Evolutionary conservation across 2,797 vertebrate species (phyloP).

Genomic region (Esox masquinongy): DNA sequence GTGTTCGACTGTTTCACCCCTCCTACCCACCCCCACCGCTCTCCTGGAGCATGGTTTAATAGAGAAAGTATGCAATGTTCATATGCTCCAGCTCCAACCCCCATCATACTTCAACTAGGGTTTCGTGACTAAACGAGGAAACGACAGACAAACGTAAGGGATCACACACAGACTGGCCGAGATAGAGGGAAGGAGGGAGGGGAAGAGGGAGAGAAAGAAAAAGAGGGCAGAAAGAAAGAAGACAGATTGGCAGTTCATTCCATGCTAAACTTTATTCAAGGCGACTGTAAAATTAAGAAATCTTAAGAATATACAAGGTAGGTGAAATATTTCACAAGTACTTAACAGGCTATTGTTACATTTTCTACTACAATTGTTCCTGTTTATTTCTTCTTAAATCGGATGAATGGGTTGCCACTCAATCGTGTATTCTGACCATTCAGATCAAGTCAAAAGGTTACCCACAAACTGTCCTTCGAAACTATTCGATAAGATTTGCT

Average conservation of each 20-base stretch:
- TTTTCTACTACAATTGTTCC: background rate
- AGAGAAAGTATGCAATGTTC: conserved; percentile 78
- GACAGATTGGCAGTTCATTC: conserved; percentile 59
- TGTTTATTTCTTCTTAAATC: background rate
- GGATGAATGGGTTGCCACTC: background rate
- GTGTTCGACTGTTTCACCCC: conserved; percentile 61
- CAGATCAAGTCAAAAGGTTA: background rate
- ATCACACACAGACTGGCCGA: conserved; percentile 71
- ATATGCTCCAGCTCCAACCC: conserved; percentile 63
- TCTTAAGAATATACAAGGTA: conserved; percentile 47
- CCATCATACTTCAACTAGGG: conserved; percentile 72
- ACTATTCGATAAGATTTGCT: background rate
- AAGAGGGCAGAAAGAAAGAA: conserved; percentile 50
- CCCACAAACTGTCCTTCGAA: background rate
- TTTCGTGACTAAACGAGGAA: conserved; percentile 69
- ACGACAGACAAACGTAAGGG: conserved; percentile 50
- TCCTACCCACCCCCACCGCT: conserved; percentile 56
- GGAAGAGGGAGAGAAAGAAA: conserved; percentile 37
- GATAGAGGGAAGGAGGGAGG: conserved; percentile 61
- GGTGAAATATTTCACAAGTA: conserved; percentile 39
- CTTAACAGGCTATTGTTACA: conserved; percentile 13
- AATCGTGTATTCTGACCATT: background rate
- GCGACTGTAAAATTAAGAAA: background rate
- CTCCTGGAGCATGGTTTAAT: conserved; percentile 77
- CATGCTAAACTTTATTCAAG: conserved; percentile 37